Percentiles rank a stretch among this genome's conserved stretches.
phyloP scores from a whole-genome alignment of 2,888 invertebrate genomes.

The Thymelicus sylvestris region DNA sequence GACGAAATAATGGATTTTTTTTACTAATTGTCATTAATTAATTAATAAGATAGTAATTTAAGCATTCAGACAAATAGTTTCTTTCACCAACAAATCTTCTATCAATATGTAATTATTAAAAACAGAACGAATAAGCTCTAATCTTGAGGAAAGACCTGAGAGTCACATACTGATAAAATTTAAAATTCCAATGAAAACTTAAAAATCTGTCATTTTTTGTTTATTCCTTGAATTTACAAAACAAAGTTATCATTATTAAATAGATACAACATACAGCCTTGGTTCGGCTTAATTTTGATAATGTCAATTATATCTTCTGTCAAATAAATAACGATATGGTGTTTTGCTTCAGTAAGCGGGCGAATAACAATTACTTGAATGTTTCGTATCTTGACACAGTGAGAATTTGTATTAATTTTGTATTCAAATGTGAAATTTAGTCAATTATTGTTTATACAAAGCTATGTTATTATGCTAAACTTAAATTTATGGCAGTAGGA shows the following conservation, averaged over 20 bases:
- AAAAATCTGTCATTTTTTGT: no score
- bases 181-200: no score
- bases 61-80: no score
- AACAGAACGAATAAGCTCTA: no score
- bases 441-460: conserved; percentile 4
- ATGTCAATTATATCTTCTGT: conserved; percentile 24
- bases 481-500: not conserved
- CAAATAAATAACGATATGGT: conserved; percentile 21
- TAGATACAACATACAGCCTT: not conserved
- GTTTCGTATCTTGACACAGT: conserved; percentile 27
- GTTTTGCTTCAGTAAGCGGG: conserved; percentile 29
- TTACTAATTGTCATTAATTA: no score
- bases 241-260: not conserved
- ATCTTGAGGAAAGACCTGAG: no score
- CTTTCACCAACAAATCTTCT: no score
- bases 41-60: no score
- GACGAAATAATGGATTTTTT: no score
- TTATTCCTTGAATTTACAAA: not conserved
- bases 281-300: conserved; percentile 13
- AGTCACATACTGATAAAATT: no score
- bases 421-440: conserved; percentile 23
- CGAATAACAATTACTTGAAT: conserved; percentile 30
- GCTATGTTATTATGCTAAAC: conserved; percentile 2
- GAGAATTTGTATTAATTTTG: conserved; percentile 32
- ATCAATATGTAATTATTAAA: no score